A percentile compares a stretch with the other conserved stretches of the same genome.
phyloP scores from a whole-genome alignment of 2,888 invertebrate species.

The Andrena dorsata region DNA sequence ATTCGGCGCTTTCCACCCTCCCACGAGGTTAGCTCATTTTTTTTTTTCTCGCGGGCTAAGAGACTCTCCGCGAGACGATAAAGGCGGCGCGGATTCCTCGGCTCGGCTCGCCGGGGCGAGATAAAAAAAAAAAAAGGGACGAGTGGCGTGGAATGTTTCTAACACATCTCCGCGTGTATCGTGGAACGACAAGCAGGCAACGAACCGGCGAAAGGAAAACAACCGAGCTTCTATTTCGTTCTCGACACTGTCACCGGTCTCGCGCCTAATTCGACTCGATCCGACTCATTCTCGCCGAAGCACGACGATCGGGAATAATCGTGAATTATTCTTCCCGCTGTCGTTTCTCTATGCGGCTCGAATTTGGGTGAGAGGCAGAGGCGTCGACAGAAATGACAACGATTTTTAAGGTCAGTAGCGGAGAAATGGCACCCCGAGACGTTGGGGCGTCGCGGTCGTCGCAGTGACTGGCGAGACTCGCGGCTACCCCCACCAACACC shows the following conservation, averaged over 20 bases:
- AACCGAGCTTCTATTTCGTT: constrained; percentile 6
- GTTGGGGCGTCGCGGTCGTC: constrained; percentile 84
- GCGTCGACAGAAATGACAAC: constrained; percentile 59
- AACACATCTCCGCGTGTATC: constrained; percentile 47
- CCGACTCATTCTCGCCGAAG: constrained; percentile 8
- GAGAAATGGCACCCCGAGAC: constrained; percentile 81
- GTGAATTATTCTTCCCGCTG: too few species aligned
- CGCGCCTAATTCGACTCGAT: constrained; percentile 37
- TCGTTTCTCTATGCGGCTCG: constrained; percentile 8
- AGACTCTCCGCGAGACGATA: constrained; percentile 27
- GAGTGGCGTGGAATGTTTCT: constrained; percentile 4
- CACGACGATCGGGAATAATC: background rate
- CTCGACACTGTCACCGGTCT: constrained; percentile 30
- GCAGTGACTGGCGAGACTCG: constrained; percentile 84
- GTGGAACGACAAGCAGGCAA: constrained; percentile 8
- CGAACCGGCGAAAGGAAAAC: background rate
- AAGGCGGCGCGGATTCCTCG: background rate
- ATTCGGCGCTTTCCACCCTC: constrained; percentile 62
- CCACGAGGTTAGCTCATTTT: constrained; percentile 70
- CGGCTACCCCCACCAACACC: constrained; percentile 73
- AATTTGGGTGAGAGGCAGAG: constrained; percentile 17
- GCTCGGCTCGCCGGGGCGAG: background rate
- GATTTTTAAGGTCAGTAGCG: constrained; percentile 71
- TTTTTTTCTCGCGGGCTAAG: constrained; percentile 56
- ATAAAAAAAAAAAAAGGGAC: constrained; percentile 40